Conservation (phyloP, 2,113 vertebrate species). For the Corynorhinus townsendii region DNA sequence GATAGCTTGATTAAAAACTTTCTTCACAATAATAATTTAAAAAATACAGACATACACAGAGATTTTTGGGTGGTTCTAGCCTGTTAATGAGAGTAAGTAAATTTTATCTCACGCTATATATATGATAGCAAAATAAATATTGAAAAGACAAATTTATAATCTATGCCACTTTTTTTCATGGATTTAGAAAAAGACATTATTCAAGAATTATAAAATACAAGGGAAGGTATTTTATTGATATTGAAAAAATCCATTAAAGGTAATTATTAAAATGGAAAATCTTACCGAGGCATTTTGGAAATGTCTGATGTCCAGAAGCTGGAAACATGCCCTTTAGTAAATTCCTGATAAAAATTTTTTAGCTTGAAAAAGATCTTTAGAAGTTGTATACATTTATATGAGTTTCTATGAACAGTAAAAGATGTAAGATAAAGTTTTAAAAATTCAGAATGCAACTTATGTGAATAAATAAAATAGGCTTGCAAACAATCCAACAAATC, state of each 20-base stretch:
- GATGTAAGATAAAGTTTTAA: background rate
- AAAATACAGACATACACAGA: background rate
- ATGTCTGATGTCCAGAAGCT: background rate
- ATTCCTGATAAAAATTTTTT: background rate
- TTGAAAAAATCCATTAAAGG: background rate
- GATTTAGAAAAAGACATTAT: background rate
- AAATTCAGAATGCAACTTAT: conserved; percentile 2
- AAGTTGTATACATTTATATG: background rate
- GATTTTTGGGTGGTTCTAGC: background rate
- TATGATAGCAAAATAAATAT: background rate
- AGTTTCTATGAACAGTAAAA: background rate
- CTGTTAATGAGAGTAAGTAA: conserved; percentile 54
- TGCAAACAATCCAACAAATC: background rate
- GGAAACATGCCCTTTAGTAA: background rate
- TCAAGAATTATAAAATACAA: conserved; percentile 32
- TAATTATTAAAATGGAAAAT: conserved; percentile 29
- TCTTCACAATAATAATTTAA: conserved; percentile 32
- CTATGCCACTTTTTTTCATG: background rate
- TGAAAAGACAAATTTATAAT: background rate
- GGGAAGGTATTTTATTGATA: background rate
- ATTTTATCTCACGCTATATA: conserved; percentile 31
- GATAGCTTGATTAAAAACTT: conserved; percentile 42
- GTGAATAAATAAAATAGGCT: background rate
- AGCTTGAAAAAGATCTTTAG: background rate
- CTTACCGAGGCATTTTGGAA: conserved; percentile 24